Base-by-base conservation (phyloP, 2,797 vertebrate genomes). In the Anabacerthia variegaticeps region DNA sequence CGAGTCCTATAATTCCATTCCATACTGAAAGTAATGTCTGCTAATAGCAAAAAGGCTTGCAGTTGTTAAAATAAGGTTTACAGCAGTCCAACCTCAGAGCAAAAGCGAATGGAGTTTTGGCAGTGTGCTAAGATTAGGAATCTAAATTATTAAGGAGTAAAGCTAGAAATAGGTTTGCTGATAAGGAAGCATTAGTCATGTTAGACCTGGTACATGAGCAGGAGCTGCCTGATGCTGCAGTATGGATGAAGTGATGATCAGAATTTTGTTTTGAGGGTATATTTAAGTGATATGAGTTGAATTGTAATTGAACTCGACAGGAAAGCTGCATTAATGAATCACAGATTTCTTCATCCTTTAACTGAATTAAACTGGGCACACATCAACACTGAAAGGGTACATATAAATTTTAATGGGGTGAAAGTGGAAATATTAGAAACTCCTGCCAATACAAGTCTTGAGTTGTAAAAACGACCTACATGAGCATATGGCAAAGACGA, bases 141-240 rank as follows among this genome's bases (percentile, higher is more conserved):
- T 73, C 44, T 69, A 73, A 92, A 76, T 82, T 90, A 82, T 71
- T 52, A 46, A n/a, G 54, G 12, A 32, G 36, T 63, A 82, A 59
- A 88, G 10, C 23, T 48, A 74, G 71, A 90, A 92, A 85, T 67
- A 91, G 39, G 13, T 62, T 65, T 93, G 18, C 55, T 87, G 55
- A 74, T 87, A 68, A 72, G 49, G 75, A 83, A 8, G 20, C 54
- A 49, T 74, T 80, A 63, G 20, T 74, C 34, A 23, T 49, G 20
- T 74, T 37, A 72, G 56, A 48, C 2, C 14, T 69, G 34, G 16
- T 30, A 44, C 15, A 24, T 13, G 16, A 77, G 20, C 19, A 72
- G 37, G 28, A 94, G 20, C 44, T 74, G 27, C 37, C 41, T 71
- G n/a, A 71, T 24, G 13, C 22, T 72, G 39, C 14, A 68, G 17